Conservation (phyloP, 2,113 vertebrate species). For the Sprattus sprattus region DNA sequence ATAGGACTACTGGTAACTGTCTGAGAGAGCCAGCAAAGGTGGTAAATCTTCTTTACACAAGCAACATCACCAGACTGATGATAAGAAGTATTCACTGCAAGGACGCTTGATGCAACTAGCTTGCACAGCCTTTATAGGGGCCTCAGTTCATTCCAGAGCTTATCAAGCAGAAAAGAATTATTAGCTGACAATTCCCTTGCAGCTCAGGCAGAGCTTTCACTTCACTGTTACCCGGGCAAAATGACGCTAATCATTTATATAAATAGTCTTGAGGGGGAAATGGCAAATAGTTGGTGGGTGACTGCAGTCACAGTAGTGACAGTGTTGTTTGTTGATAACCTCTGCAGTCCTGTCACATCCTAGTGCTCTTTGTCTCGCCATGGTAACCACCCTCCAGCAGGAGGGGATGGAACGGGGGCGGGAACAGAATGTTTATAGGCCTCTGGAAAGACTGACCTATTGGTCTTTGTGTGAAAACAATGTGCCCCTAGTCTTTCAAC, state of each 20-base stretch:
- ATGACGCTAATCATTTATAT: slow-evolving; percentile 62
- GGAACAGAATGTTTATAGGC: not conserved
- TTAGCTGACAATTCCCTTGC: slow-evolving; percentile 46
- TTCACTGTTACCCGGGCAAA: slow-evolving; percentile 53
- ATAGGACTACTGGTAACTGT: slow-evolving; percentile 28
- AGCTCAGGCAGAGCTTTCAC: slow-evolving; percentile 46
- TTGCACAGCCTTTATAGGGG: slow-evolving; percentile 56
- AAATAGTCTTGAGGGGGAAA: slow-evolving; percentile 62
- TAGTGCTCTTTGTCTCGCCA: slow-evolving; percentile 56
- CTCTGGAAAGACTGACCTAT: not conserved
- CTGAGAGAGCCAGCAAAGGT: slow-evolving; percentile 25
- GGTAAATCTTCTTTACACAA: slow-evolving; percentile 31
- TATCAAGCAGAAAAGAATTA: slow-evolving; percentile 47
- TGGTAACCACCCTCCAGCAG: slow-evolving; percentile 40
- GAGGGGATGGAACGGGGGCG: not conserved
- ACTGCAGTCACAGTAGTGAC: slow-evolving; percentile 49
- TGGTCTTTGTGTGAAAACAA: slow-evolving; percentile 1
- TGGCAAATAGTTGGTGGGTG: slow-evolving; percentile 66
- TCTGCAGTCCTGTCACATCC: slow-evolving; percentile 69
- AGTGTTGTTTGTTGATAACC: slow-evolving; percentile 50
- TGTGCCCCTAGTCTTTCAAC: not conserved
- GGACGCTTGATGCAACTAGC: slow-evolving; percentile 41
- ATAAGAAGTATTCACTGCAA: slow-evolving; percentile 35
- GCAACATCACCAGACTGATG: slow-evolving; percentile 21
- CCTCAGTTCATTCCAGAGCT: slow-evolving; percentile 51